A percentile compares a stretch with the other conserved stretches of the same genome.
Conservation (phyloP, 1,140 invertebrate genomes). For the Saccostrea glomerata region DNA sequence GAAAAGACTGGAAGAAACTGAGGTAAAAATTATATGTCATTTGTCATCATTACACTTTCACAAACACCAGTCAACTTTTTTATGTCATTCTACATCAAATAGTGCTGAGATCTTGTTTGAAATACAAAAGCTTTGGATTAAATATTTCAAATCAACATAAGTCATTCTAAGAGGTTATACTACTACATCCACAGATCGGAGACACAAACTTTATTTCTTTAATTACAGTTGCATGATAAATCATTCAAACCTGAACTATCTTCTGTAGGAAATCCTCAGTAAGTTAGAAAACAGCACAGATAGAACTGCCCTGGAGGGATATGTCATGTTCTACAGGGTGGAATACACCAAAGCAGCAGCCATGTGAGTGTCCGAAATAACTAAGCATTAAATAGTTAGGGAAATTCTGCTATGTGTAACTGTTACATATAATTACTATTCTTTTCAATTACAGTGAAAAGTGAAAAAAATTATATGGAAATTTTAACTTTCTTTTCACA, state of each 20-base stretch:
- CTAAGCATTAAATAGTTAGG: neutral
- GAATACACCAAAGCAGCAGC: neutral
- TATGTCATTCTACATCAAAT: neutral
- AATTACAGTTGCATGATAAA: too few relatives aligned
- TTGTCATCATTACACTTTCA: too few relatives aligned
- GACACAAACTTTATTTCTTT: too few relatives aligned
- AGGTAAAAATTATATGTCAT: constrained; percentile 53
- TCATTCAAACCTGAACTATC: too few relatives aligned
- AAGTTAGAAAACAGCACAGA: neutral
- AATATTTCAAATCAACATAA: neutral
- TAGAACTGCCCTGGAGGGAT: neutral
- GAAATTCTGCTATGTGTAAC: neutral
- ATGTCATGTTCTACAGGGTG: neutral
- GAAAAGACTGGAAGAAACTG: constrained; percentile 57
- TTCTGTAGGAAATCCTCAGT: neutral
- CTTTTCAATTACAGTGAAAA: too few relatives aligned
- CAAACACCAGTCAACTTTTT: too few relatives aligned
- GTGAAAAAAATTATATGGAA: neutral
- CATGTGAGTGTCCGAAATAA: neutral
- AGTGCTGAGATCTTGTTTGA: too few relatives aligned
- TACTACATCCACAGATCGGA: too few relatives aligned
- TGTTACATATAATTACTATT: too few relatives aligned
- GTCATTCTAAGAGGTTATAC: too few relatives aligned
- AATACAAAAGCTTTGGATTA: too few relatives aligned
- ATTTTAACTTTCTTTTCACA: neutral